Conservation (phyloP, 2,113 vertebrate genomes). For the Pogonocichla stellata region DNA sequence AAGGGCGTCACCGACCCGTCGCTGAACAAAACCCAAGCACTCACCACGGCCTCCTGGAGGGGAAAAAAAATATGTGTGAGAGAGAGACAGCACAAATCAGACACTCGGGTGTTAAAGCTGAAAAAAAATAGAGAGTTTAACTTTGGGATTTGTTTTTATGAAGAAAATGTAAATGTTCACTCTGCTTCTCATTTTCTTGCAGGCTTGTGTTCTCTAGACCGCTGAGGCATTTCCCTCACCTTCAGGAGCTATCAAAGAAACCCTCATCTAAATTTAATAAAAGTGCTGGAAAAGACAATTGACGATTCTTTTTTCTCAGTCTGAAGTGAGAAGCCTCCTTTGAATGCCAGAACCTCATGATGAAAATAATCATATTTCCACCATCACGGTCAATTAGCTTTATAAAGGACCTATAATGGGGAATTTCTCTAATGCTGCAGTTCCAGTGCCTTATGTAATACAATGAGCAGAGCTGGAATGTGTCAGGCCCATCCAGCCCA, state of each 20-base stretch:
- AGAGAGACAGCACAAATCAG: too few relatives aligned
- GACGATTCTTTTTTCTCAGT: neutral
- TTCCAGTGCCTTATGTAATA: neutral
- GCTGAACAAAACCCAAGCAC: slow-evolving; percentile 92
- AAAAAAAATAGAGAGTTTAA: neutral
- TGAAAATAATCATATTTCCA: neutral
- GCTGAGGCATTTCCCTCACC: neutral
- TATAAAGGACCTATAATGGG: neutral
- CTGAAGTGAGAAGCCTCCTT: neutral
- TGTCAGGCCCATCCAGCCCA: neutral
- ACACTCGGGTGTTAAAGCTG: neutral
- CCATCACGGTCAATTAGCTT: neutral
- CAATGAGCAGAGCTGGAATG: neutral
- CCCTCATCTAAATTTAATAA: neutral
- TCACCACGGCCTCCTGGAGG: slow-evolving; percentile 88
- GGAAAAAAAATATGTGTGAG: neutral
- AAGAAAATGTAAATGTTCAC: neutral
- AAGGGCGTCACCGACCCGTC: slow-evolving; percentile 91
- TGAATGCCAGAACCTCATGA: neutral
- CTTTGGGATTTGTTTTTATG: neutral
- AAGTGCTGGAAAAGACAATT: neutral
- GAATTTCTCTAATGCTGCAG: neutral
- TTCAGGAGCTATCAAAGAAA: neutral
- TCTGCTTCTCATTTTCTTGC: neutral
- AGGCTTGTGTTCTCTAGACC: neutral